Percentiles rank a stretch among this genome's conserved stretches.
Evolutionary conservation across 2,797 vertebrate genomes (phyloP).

Genomic region (Ambastaia sidthimunki): DNA sequence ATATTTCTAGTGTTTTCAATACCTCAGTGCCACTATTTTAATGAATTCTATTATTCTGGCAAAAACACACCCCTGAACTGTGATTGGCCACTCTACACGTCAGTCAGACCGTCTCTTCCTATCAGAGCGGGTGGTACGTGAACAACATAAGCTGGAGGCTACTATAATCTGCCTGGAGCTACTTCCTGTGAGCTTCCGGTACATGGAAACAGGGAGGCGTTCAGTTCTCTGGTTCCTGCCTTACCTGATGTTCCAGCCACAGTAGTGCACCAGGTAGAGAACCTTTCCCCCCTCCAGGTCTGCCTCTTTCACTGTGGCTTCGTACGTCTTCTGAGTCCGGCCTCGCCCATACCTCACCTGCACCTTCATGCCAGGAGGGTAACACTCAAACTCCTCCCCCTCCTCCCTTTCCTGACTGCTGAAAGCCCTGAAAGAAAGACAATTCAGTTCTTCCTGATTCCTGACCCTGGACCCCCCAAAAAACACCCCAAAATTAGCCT

Average conservation of each 20-base stretch:
- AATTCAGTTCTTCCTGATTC: conserved; percentile 85
- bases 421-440: conserved; percentile 88
- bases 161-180: not conserved
- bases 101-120: not conserved
- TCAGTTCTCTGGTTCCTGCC: conserved; percentile 73
- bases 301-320: conserved; percentile 87
- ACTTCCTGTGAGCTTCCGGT: conserved; percentile 47
- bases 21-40: no score
- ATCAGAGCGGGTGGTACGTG: not conserved
- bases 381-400: conserved; percentile 88
- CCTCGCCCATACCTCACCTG: conserved; percentile 89
- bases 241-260: conserved; percentile 90
- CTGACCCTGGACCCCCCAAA: conserved; percentile 75
- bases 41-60: not conserved
- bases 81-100: not conserved
- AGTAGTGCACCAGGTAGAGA: conserved; percentile 90
- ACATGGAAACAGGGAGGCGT: conserved; percentile 63
- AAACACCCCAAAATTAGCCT: conserved; percentile 41
- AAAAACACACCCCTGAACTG: not conserved
- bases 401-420: conserved; percentile 88
- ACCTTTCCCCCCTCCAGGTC: conserved; percentile 88
- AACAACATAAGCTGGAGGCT: conserved; percentile 47
- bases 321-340: conserved; percentile 86
- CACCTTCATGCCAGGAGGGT: conserved; percentile 88
- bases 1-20: no score